phyloP scores from a whole-genome alignment of 2,797 vertebrate genomes.

The Falco novaeseelandiae region DNA sequence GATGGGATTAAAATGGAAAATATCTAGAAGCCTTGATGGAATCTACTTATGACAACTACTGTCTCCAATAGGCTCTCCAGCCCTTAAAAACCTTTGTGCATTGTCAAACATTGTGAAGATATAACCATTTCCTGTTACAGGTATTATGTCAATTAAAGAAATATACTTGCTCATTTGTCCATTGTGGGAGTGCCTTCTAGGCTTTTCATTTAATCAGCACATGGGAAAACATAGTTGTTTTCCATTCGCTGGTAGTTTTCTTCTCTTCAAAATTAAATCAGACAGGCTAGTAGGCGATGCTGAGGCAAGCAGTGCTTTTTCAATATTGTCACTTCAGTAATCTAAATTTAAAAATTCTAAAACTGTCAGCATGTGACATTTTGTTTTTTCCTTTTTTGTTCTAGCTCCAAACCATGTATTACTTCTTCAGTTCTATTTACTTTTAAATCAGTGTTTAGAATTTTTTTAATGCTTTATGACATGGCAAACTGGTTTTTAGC shows the following conservation, averaged over 20 bases:
- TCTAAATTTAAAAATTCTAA: background rate
- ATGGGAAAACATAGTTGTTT: background rate
- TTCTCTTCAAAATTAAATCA: background rate
- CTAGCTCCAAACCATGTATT: background rate
- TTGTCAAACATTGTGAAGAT: background rate
- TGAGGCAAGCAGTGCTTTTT: background rate
- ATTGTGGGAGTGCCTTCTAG: background rate
- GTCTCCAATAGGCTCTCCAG: background rate
- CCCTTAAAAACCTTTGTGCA: background rate
- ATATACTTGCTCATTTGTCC: conserved; percentile 2
- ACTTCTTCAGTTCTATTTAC: background rate
- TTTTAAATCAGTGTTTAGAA: background rate
- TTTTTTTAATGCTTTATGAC: background rate
- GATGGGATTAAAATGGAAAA: conserved; percentile 71
- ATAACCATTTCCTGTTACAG: background rate
- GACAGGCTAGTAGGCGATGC: background rate
- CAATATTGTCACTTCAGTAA: background rate
- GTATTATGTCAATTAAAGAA: conserved; percentile 18
- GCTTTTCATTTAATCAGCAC: conserved; percentile 3
- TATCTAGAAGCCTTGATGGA: conserved; percentile 47
- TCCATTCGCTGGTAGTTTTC: background rate
- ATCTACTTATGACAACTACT: conserved; percentile 44
- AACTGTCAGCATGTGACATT: background rate
- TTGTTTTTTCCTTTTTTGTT: background rate
- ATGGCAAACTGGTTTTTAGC: background rate